Evolutionary conservation across 2,888 invertebrate species (phyloP), one percentile per base, ranked within the genome.

Genomic region (Phragmatobia fuliginosa): DNA sequence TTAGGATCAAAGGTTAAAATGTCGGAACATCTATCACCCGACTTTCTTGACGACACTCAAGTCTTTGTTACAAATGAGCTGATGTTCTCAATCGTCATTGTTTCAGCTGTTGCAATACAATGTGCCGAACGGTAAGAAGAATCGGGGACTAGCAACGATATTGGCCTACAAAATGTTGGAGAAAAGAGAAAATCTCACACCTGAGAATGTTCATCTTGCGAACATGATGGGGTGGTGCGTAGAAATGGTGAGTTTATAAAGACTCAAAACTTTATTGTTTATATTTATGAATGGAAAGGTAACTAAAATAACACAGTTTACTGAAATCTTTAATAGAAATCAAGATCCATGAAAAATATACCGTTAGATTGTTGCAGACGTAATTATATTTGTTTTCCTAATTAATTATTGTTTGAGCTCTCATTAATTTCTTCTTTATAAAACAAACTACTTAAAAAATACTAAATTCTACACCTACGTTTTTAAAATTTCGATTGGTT

Each of bases 151-250:
- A 49, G 96, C 97, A 0, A 96, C 97, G 0, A 97, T 98, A 0
- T 94, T 97, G 52, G 96, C 98, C 0, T 98, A 97, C 89, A 97
- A 97, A 87, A 96, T 96, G 92, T 88, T 98, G 73, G 97, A 96
- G 80, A 94, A 96, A 69, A 95, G 96, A 1, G 95, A 96, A n/a
- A 95, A 96, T 71, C 91, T 97, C 6, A 97, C 97, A 0, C 96
- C 97, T 0, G 98, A 98, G 79, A 98, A 97, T 83, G 91, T 98
- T 56, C 96, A 97, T 80, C 90, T 97, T 72, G 98, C 98, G 0
- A 97, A 98, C 79, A 97, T 98, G 82, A 95, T 99, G 90, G 99
- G 99, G 75, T 99, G 99, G 99, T 98, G 99, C 88, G 96, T 98
- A 7, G 99, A 99, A 96, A 96, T 99, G 97, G 99, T 99, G 91